Evolutionary conservation across 2,888 invertebrate species (phyloP).

Genomic region (Zaprionus lineosus): DNA sequence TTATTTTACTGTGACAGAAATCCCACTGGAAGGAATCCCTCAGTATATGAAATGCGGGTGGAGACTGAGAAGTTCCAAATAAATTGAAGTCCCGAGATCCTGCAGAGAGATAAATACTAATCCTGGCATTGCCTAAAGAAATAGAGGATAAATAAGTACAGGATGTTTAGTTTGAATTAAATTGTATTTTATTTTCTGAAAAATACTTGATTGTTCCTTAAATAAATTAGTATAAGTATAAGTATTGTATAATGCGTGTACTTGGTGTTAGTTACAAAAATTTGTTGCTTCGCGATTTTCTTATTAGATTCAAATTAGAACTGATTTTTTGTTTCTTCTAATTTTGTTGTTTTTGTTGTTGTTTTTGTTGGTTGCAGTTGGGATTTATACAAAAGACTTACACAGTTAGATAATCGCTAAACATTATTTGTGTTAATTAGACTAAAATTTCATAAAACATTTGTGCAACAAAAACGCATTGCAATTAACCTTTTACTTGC

Average conservation of each 20-base stretch:
- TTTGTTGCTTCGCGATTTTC: no score
- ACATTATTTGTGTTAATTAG: conserved; percentile 70
- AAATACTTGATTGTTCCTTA: conserved; percentile 69
- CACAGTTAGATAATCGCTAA: conserved; percentile 57
- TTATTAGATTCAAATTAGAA: no score
- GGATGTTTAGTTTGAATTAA: conserved; percentile 28
- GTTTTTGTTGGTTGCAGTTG: conserved; percentile 6
- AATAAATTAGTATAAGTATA: conserved; percentile 71
- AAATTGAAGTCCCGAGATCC: no score
- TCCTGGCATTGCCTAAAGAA: no score
- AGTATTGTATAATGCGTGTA: conserved; percentile 55
- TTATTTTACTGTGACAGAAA: no score
- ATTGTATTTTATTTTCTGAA: conserved; percentile 73
- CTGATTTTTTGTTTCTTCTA: conserved; percentile 40
- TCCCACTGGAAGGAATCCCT: no score
- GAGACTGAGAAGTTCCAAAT: no score
- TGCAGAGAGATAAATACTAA: no score
- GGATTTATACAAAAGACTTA: conserved; percentile 66
- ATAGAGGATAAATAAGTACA: no score
- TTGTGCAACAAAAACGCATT: conserved; percentile 78
- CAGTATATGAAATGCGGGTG: no score
- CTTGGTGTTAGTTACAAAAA: conserved; percentile 79
- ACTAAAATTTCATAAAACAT: conserved; percentile 70
- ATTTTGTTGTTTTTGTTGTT: conserved; percentile 39
- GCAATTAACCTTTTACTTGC: conserved; percentile 58